Percentiles rank a stretch among this genome's conserved stretches.
Evolutionary conservation across 2,797 vertebrate species (phyloP).

Genomic region (Naso thynnoides): DNA sequence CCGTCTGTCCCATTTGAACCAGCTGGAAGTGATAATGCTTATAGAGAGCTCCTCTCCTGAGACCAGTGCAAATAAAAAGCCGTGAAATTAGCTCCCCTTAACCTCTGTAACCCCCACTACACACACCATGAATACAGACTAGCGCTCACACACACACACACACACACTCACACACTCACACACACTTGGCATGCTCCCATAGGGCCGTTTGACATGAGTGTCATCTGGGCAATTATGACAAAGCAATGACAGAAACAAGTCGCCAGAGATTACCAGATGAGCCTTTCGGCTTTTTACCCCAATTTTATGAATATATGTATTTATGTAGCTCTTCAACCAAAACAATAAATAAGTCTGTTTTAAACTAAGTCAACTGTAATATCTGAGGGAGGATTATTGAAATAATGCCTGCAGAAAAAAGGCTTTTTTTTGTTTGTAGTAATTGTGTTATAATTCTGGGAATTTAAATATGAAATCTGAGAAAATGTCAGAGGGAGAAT

Average conservation of each 20-base stretch:
- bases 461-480: no score
- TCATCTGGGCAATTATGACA: conserved; percentile 71
- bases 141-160: conserved; percentile 19
- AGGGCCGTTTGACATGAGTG: conserved; percentile 72
- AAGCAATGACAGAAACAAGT: conserved; percentile 72
- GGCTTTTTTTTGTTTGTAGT: no score
- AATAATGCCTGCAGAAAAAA: no score
- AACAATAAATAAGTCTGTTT: background rate
- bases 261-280: conserved; percentile 73
- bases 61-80: conserved; percentile 83
- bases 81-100: conserved; percentile 87
- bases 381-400: no score
- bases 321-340: background rate
- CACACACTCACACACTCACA: conserved; percentile 28
- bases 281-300: conserved; percentile 16
- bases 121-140: conserved; percentile 27
- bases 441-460: no score
- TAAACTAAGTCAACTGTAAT: no score
- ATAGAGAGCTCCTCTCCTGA: conserved; percentile 79
- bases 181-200: conserved; percentile 42
- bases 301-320: background rate
- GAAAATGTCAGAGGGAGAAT: no score
- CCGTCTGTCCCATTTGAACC: conserved; percentile 68
- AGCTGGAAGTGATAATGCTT: conserved; percentile 83
- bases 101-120: conserved; percentile 68